Base-by-base conservation (phyloP, 53 echinoderm and acorn worm species). In the Apostichopus leukothele region DNA sequence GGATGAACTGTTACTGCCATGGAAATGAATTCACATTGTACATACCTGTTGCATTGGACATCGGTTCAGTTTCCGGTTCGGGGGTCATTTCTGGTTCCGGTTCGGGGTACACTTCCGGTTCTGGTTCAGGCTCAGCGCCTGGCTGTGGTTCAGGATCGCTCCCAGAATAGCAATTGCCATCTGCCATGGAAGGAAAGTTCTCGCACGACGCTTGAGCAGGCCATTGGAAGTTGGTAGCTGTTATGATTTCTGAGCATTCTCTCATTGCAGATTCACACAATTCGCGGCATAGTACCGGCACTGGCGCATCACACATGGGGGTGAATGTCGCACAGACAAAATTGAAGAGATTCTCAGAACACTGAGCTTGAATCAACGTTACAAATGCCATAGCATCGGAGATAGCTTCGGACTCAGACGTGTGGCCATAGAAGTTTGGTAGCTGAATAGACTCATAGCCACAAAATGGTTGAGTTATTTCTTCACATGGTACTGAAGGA, bases 251-350 rank as follows among this genome's bases (percentile, higher is more conserved):
- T 12, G 91, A 81, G 52, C 91, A 91, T 18, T 91, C 91, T 25
- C 63, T 83, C 91, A 91, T 88, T 19, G 76, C 88, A 21, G 83
- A 61, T 52, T 57, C 18, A 81, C 91, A 91, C 3, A 91, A 88
- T 76, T 91, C 91, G 5, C 75, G 21, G 74, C 91, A 91, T 8
- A 78, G 78, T 60, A 74, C 88, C 4, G 83, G 60, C 5, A 74
- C n/a, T 60, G 25, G 22, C 5, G 14, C 23, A 20, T 51, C 21
- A 53, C 91, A 91, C 8, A 63, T 25, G 18, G 91, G 88, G 19
- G 54, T 53, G 84, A 75, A 83, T 16, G 88, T 76, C 3, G 91
- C 75, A 60, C 91, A 91, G 20, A 91, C 91, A 53, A 91, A 91
- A 13, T 88, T 60, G 1, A 75, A 83, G 5, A 91, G 84, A 52